Percentiles rank a stretch among this genome's conserved stretches.
Conservation (phyloP, 1,140 invertebrate genomes). For the Nephila pilipes region DNA sequence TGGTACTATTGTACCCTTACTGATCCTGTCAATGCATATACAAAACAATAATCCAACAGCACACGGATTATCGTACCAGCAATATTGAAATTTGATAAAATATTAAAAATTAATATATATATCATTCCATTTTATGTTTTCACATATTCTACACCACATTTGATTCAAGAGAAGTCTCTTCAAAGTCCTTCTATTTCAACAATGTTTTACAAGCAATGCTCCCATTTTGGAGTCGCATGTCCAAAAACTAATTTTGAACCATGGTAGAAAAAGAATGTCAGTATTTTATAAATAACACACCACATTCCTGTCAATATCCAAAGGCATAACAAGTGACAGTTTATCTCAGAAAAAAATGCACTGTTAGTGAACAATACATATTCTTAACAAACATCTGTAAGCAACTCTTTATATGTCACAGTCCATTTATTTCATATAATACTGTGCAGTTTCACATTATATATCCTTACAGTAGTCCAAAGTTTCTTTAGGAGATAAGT, state of each 20-base stretch:
- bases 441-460: constrained; percentile 2
- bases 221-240: not conserved
- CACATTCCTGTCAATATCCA: not conserved
- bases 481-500: not conserved
- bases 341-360: not conserved
- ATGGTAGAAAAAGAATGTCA: constrained; percentile 2
- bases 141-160: not conserved
- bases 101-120: constrained; percentile 40
- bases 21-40: not conserved
- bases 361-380: not conserved
- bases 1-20: not conserved
- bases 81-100: constrained; percentile 30
- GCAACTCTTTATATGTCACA: not conserved
- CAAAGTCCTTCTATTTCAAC: constrained; percentile 14
- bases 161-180: not conserved
- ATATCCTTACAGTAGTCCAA: not conserved
- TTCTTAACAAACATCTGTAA: not conserved
- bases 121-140: constrained; percentile 34
- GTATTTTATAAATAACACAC: constrained; percentile 10
- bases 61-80: constrained; percentile 13
- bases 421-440: not conserved
- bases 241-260: not conserved
- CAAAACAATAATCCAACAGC: constrained; percentile 17
- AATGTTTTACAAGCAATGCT: not conserved
- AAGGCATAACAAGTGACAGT: constrained; percentile 11